Evolutionary conservation across 2,797 vertebrate species (phyloP), one percentile per base, ranked within the genome.

Genomic region (Alfaro cultratus): DNA sequence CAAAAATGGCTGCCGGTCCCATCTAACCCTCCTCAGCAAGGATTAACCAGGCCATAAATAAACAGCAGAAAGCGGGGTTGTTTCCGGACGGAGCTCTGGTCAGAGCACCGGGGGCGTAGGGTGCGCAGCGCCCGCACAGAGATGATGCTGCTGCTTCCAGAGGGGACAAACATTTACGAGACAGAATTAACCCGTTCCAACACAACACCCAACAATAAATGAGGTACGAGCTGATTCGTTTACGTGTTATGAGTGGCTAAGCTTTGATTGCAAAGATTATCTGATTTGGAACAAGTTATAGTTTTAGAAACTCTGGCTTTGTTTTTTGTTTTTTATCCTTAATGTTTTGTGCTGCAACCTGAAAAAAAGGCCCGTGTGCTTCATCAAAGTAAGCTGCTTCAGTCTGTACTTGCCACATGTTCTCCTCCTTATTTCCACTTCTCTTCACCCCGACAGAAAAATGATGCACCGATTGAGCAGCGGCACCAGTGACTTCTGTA

Each of bases 381-480:
- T 55, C 71, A 80, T 31, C 31, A 83, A 84, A 88, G 81, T 85
- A 74, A 88, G 79, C 81, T 39, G 16, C 45, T 75, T 11, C 53
- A 77, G 51, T 46, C 75, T 73, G 70, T 77, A 75, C 78, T 73
- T 81, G 47, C 34, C 12, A 80, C 77, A 31, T 55, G 29, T 75
- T 57, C 18, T 45, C 15, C 73, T 76, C 85, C 64, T 86, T 79
- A 29, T 80, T 29, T 84, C 1, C 73, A 39, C 90, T 47, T 85
- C 13, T 89, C 49, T 90, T 46, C 76, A 39, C 60, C 77, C 78
- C 84, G 70, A 81, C 94, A 99, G 98, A 98, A 96, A 46, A 96
- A 99, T 99, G 97, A 99, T 99, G 98, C 98, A 99, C 94, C 97
- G 98, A 78, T 98, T 99, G 94, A 95, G 96, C 92, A 97, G 95